Conservation (phyloP, 2,797 vertebrate species). For the Sebastes cheni region DNA sequence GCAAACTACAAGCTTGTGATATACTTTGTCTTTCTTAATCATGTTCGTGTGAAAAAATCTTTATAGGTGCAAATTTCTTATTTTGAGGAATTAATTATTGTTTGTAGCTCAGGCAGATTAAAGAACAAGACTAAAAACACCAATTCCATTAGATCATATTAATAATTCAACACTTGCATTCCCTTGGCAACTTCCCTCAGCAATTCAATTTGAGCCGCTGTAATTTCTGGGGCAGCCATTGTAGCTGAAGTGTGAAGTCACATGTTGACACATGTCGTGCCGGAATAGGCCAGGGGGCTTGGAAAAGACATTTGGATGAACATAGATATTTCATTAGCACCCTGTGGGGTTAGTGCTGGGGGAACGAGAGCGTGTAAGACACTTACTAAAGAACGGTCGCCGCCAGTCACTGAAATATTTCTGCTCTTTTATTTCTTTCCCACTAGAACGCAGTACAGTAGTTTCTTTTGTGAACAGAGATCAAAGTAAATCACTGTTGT, state of each 20-base stretch:
- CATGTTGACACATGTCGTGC: constrained; percentile 86
- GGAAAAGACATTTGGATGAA: constrained; percentile 89
- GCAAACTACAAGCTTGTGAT: not conserved
- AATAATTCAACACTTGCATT: constrained; percentile 68
- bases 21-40: constrained; percentile 1
- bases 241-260: constrained; percentile 80
- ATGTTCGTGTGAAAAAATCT: not conserved
- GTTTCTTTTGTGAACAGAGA: constrained; percentile 31
- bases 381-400: constrained; percentile 82
- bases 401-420: constrained; percentile 84
- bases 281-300: constrained; percentile 85
- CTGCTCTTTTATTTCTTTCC: constrained; percentile 44
- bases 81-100: constrained; percentile 27
- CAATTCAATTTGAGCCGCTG: constrained; percentile 66
- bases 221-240: constrained; percentile 73
- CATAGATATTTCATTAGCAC: constrained; percentile 96
- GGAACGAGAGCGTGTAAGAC: constrained; percentile 81
- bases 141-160: constrained; percentile 46
- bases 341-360: constrained; percentile 87
- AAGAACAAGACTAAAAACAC: constrained; percentile 20
- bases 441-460: constrained; percentile 29
- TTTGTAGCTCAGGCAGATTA: constrained; percentile 34
- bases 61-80: not conserved
- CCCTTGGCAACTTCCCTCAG: constrained; percentile 57
- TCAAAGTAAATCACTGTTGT: constrained; percentile 57